Base-by-base conservation (phyloP, 2,113 vertebrate species). In the Leptosomus discolor region DNA sequence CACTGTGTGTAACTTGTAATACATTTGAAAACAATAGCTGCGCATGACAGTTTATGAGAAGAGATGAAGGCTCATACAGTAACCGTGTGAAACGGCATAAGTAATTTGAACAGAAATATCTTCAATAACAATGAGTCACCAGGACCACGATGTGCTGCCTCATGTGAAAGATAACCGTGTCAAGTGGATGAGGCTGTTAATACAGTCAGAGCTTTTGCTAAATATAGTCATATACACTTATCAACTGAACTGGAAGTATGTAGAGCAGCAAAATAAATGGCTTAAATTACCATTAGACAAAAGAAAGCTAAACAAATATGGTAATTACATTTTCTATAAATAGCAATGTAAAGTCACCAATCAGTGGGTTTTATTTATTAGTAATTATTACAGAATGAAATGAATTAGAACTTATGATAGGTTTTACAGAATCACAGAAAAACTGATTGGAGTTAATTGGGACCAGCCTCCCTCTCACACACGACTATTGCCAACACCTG, bases 311-410 rank as follows among this genome's bases (percentile, higher is more conserved):
- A 94, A 83, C 15, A 94, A 94, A 88, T 84, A 73, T 15, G 12
- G 15, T 43, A 94, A 94, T 88, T 88, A 37, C 36, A 53, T 73
- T 92, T 92, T 92, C 92, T 83, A 88, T 88, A 92, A 88, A 94
- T 90, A 96, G 30, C 46, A 73, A 69, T 61, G 27, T 80, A 83
- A 97, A 91, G 22, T 74, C 82, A 86, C 9, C 79, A 94, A 90
- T 88, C 76, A 86, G 45, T 69, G 45, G 3, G 12, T 43, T 90
- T 88, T 93, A 29, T 94, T 94, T 94, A 61, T 83, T 88, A 65
- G 63, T 16, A 92, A 90, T 74, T 92, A 86, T 61, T 83, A 36
- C n/a, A 92, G 78, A 82, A 82, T 43, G 12, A 88, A 88, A 86
- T 73, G 1, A 92, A 92, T 92, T 71, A 54, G n/a, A 82, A 92